Base-by-base conservation (phyloP, 1,140 invertebrate genomes). In the Lerema accius region DNA sequence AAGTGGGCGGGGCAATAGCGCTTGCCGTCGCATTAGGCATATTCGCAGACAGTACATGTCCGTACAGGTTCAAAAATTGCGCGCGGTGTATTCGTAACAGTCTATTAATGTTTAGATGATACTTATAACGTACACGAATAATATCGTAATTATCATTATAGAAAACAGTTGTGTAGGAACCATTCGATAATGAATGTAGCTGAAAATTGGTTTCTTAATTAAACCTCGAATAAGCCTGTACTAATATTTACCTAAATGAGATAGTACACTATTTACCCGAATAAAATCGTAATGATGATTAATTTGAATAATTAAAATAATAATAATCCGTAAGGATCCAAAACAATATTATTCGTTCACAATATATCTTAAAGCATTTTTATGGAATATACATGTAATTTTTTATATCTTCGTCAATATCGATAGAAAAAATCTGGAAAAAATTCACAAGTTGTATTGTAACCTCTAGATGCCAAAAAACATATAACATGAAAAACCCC, bases 391-490 rank as follows among this genome's bases (percentile, higher is more conserved):
- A 39, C 3, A 43, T 10, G 14, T 43, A 16, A 16, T 19, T 16
- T 43, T 43, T 43, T 14, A 43, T 43, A 43, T 43, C 11, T 43
- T 43, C 10, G 14, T 43, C 4, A 43, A 14, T 43, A 43, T 43
- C 42, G 10, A 43, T 43, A 16, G 6, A 43, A 43, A 43, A 5
- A 14, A 3, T 43, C n/a, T 43, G 42, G 14, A 43, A 43, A 43
- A 43, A 16, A 43, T 43, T 43, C 14, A 43, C 42, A 16, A 16
- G 42, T 3, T 43, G 42, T 7, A 43, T 43, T 16, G 11, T 43
- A 10, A 43, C 16, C 13, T 14, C 16, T 43, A 43, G 14, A 43
- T 43, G 42, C 42, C 14, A 16, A 43, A 43, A 14, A 43, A 14
- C 5, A 14, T 13, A 43, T 43, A 15, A 43, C 42, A 43, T 16